phyloP scores from a whole-genome alignment of 2,113 vertebrate species.

The Ploceus nigricollis region DNA sequence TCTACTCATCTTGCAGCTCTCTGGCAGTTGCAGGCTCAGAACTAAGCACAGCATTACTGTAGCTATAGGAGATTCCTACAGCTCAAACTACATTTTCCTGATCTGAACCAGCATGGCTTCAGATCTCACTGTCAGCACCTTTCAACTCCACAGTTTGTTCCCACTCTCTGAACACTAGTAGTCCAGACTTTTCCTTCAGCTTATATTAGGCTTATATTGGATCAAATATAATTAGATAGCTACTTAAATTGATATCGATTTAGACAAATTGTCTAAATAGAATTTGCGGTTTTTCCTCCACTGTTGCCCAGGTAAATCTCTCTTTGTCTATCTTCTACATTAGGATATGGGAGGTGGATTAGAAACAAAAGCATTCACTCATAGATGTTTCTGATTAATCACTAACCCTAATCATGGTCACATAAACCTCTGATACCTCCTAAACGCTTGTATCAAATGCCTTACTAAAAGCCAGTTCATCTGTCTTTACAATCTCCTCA shows the following conservation, averaged over 20 bases:
- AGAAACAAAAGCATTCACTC: neutral
- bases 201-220: neutral
- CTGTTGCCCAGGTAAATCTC: neutral
- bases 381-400: neutral
- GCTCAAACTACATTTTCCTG: neutral
- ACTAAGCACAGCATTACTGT: fast-evolving
- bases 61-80: neutral
- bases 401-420: neutral
- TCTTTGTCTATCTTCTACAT: neutral
- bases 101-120: neutral
- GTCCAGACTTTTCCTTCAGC: neutral
- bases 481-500: neutral
- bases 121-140: neutral
- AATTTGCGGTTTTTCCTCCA: neutral
- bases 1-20: neutral
- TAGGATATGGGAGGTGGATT: neutral
- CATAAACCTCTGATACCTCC: neutral
- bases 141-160: neutral
- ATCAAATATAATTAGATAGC: neutral
- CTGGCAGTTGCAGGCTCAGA: neutral
- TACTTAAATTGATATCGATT: neutral
- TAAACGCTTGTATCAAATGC: neutral
- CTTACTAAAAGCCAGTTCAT: neutral
- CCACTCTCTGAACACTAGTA: neutral
- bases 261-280: neutral